A percentile compares a stretch with the other conserved stretches of the same genome.
These are phyloP conservation scores for Cremastinae sp. DNA, from an alignment of 2,888 invertebrate species.

Conservation along the genomic window DNA sequence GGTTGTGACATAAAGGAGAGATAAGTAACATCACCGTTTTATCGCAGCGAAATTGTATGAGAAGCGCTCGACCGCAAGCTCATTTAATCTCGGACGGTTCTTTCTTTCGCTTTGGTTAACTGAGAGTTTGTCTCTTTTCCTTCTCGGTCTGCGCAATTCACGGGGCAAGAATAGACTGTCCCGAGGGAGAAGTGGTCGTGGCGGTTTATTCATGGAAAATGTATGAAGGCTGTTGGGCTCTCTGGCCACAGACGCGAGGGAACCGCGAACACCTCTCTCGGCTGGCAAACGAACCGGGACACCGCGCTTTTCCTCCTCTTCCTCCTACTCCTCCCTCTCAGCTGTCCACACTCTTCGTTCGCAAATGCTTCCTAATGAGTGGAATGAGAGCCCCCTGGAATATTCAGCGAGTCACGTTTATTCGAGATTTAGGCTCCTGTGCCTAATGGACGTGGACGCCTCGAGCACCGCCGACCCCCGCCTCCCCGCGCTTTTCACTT, in stretches of 20 bases:
- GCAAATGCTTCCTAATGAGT: constrained; percentile 65
- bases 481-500: constrained; percentile 14
- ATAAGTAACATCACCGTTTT: constrained; percentile 53
- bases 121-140: constrained; percentile 11
- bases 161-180: constrained; percentile 52
- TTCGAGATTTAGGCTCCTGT: constrained; percentile 64
- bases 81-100: constrained; percentile 24
- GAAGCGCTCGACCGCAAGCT: constrained; percentile 41
- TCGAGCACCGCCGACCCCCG: constrained; percentile 29
- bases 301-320: constrained; percentile 25
- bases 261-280: constrained; percentile 48
- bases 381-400: constrained; percentile 56
- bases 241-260: constrained; percentile 59
- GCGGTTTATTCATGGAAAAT: constrained; percentile 74
- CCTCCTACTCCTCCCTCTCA: constrained; percentile 3
- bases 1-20: constrained; percentile 37
- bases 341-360: constrained; percentile 51
- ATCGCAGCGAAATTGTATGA: constrained; percentile 49
- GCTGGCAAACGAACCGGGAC: constrained; percentile 48
- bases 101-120: constrained; percentile 12
- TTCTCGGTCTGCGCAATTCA: constrained; percentile 21
- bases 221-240: constrained; percentile 73
- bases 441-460: constrained; percentile 62
- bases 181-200: constrained; percentile 37
- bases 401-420: constrained; percentile 65